Evolutionary conservation across 2,113 vertebrate species (phyloP).

Genomic region (Zapus hudsonius): DNA sequence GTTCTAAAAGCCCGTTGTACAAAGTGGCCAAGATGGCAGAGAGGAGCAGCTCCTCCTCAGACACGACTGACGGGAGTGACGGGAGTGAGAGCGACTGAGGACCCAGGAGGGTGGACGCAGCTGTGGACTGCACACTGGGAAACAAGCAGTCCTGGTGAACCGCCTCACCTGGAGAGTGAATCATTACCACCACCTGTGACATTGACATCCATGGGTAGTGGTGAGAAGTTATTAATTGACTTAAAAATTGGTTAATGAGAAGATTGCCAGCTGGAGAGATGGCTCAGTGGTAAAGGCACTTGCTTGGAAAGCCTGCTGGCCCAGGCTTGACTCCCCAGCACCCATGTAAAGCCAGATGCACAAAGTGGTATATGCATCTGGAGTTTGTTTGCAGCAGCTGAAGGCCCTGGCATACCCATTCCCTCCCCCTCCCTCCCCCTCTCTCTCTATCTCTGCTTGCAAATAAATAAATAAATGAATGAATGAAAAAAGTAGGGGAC

Average conservation of each 20-base stretch:
- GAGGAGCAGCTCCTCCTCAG: background rate
- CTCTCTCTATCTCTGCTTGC: too few species aligned
- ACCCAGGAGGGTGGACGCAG: rapidly evolving
- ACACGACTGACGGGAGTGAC: slow-evolving; percentile 71
- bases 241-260: background rate
- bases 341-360: too few species aligned
- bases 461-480: too few species aligned
- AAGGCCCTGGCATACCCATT: too few species aligned
- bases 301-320: too few species aligned
- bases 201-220: background rate
- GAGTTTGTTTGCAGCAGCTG: too few species aligned
- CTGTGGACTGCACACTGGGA: background rate
- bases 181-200: background rate
- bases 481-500: too few species aligned
- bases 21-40: slow-evolving; percentile 47
- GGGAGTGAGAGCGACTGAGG: slow-evolving; percentile 81
- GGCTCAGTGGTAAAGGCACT: too few species aligned
- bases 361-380: too few species aligned
- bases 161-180: background rate
- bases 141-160: rapidly evolving
- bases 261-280: background rate
- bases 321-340: too few species aligned
- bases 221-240: background rate
- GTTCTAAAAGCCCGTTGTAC: background rate
- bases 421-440: too few species aligned